Conservation (phyloP, 2,888 invertebrate species). For the Ellobium chinense region DNA sequence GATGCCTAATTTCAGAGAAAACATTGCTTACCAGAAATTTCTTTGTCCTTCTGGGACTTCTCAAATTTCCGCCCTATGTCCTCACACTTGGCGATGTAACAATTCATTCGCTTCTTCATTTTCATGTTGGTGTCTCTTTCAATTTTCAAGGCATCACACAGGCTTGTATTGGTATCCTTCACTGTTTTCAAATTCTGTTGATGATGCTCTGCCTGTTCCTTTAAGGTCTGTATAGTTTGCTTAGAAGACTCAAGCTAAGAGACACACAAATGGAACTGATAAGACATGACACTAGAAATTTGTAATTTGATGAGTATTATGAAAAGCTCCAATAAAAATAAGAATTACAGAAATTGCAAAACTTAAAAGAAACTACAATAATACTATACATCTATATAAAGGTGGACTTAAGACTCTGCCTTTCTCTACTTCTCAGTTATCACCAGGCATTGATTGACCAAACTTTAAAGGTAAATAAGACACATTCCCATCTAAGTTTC, state of each 20-base stretch:
- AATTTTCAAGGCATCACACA: constrained; percentile 44
- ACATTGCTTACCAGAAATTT: too few species aligned
- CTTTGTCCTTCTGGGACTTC: constrained; percentile 29
- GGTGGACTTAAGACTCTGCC: too few species aligned
- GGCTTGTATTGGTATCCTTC: constrained; percentile 56
- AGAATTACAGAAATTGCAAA: background rate
- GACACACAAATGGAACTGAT: background rate
- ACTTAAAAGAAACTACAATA: too few species aligned
- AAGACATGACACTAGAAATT: too few species aligned
- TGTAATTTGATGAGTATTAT: too few species aligned
- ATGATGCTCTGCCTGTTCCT: constrained; percentile 34
- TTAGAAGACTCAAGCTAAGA: constrained; percentile 9
- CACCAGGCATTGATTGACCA: too few species aligned
- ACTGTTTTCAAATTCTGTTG: constrained; percentile 55
- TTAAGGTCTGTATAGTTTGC: background rate
- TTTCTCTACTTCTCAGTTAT: too few species aligned
- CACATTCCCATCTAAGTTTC: too few species aligned
- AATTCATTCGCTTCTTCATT: constrained; percentile 27
- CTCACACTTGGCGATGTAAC: constrained; percentile 8
- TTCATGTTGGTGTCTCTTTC: constrained; percentile 36
- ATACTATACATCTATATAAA: too few species aligned
- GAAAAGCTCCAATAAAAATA: background rate
- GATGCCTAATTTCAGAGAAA: too few species aligned
- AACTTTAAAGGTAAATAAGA: too few species aligned
- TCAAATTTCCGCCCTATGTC: constrained; percentile 33